Percentiles rank a stretch among this genome's conserved stretches.
Conservation (phyloP, 2,797 vertebrate species). For the Nothura maculosa region DNA sequence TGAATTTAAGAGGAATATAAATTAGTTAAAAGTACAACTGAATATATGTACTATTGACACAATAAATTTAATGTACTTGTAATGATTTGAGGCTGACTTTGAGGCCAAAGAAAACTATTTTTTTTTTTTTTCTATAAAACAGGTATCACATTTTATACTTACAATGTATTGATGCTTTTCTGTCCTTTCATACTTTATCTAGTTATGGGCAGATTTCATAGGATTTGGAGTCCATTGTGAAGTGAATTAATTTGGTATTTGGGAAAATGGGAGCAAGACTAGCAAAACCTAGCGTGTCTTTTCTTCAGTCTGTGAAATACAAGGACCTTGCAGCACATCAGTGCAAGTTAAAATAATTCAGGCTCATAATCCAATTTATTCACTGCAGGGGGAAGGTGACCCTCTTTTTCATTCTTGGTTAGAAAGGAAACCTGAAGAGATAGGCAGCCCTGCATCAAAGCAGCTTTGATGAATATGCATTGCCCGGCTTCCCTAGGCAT, state of each 20-base stretch:
- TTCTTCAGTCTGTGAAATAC: not conserved
- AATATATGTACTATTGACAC: not conserved
- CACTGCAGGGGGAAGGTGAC: conserved; percentile 13
- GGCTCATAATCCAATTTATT: conserved; percentile 14
- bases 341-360: not conserved
- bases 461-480: conserved; percentile 21
- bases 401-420: conserved; percentile 42
- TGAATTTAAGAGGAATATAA: not conserved
- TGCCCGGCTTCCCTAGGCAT: conserved; percentile 4
- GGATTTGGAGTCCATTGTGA: not conserved
- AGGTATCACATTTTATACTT: not conserved
- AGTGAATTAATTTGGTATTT: not conserved
- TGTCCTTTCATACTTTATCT: not conserved
- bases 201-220: not conserved
- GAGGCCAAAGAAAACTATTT: not conserved
- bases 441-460: conserved; percentile 18
- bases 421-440: conserved; percentile 23
- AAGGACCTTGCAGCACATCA: not conserved
- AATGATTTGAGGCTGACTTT: not conserved
- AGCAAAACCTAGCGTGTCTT: not conserved
- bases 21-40: not conserved
- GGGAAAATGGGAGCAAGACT: not conserved
- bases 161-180: not conserved
- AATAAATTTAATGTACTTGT: not conserved
- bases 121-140: not conserved